A percentile compares a stretch with the other conserved stretches of the same genome.
Evolutionary conservation across 2,113 vertebrate species (phyloP).

Genomic region (Phrynocephalus versicolor): DNA sequence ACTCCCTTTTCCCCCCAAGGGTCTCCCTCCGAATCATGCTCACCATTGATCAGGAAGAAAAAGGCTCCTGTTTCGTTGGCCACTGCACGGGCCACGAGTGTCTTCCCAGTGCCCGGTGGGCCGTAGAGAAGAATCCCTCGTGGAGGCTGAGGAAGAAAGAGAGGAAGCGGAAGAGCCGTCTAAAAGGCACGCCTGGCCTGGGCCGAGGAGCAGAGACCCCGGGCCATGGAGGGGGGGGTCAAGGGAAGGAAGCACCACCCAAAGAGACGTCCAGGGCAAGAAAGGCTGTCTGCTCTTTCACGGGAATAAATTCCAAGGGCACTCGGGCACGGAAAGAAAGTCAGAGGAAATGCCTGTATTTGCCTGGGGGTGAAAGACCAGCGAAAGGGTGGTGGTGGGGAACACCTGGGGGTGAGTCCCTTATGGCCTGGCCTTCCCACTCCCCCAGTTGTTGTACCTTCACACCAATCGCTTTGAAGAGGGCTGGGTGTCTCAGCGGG

Average conservation of each 20-base stretch:
- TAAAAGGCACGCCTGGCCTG: neutral
- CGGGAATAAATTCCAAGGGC: neutral
- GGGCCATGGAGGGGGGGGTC: neutral
- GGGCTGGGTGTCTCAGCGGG: slow-evolving; percentile 65
- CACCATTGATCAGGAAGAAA: slow-evolving; percentile 81
- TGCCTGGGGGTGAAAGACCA: no score
- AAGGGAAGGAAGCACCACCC: neutral
- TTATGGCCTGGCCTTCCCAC: neutral
- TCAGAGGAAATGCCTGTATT: neutral
- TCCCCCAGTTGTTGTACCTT: slow-evolving; percentile 46
- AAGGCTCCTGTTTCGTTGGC: slow-evolving; percentile 81
- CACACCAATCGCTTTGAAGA: slow-evolving; percentile 72
- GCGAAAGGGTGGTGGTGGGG: no score
- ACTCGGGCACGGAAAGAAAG: neutral
- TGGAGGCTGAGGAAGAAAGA: slow-evolving; percentile 66
- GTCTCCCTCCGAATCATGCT: neutral
- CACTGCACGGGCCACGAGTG: slow-evolving; percentile 79
- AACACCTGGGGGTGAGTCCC: neutral
- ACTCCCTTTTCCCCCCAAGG: neutral
- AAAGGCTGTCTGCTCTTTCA: neutral
- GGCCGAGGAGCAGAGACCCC: neutral
- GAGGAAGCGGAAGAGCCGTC: neutral
- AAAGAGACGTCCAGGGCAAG: neutral
- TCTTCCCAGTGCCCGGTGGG: slow-evolving; percentile 79
- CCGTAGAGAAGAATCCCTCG: slow-evolving; percentile 78